A percentile compares a stretch with the other conserved stretches of the same genome.
These are phyloP conservation scores for Fundulus diaphanus DNA, from an alignment of 2,797 vertebrate species.

Conservation along the genomic window DNA sequence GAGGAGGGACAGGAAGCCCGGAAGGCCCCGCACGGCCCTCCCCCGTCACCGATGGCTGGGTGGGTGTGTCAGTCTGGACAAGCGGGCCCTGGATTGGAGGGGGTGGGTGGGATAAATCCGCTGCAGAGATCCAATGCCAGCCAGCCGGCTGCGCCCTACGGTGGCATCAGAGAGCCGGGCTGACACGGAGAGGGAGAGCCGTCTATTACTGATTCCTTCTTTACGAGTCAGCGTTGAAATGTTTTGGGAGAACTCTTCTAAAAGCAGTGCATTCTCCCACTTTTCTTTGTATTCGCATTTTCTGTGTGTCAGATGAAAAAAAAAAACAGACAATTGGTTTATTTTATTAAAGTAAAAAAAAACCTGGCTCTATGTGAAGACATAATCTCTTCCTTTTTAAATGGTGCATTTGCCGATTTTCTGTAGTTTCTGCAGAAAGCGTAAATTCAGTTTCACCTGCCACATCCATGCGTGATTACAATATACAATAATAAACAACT, in stretches of 20 bases:
- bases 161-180: not conserved
- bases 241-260: not conserved
- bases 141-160: constrained; percentile 14
- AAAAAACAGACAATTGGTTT: not conserved
- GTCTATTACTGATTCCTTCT: not conserved
- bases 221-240: not conserved
- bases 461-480: no score
- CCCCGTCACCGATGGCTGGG: constrained; percentile 69
- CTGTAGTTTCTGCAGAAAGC: no score
- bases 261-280: not conserved
- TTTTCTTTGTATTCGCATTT: not conserved
- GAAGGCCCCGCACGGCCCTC: constrained; percentile 75
- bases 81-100: constrained; percentile 70
- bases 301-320: not conserved
- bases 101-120: constrained; percentile 58
- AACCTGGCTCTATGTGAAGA: not conserved
- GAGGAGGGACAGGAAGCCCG: constrained; percentile 82
- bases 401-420: no score
- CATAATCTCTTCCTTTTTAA: no score
- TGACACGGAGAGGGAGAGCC: not conserved
- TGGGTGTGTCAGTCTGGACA: constrained; percentile 73
- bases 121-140: constrained; percentile 45
- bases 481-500: no score
- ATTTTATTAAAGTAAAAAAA: not conserved
- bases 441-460: no score